phyloP scores from a whole-genome alignment of 2,888 invertebrate species.

The Eucera pruinosa region DNA sequence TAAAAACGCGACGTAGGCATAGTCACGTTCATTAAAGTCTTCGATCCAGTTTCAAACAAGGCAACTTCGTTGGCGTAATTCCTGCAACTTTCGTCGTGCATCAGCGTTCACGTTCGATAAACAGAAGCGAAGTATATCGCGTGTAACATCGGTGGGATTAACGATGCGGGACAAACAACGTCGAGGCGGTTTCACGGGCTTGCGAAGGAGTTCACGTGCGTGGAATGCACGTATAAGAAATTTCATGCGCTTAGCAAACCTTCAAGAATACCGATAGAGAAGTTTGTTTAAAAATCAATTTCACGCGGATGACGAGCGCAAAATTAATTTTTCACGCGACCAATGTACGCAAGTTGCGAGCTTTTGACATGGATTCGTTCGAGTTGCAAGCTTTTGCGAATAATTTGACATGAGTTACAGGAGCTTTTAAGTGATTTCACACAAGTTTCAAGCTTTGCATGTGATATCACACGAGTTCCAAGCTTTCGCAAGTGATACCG shows the following conservation, averaged over 20 bases:
- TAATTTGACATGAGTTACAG: neutral
- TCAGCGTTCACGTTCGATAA: conserved; percentile 11
- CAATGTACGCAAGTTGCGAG: neutral
- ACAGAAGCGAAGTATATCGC: neutral
- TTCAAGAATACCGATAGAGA: too few relatives aligned
- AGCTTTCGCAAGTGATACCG: too few relatives aligned
- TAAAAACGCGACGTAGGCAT: neutral
- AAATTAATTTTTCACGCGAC: too few relatives aligned
- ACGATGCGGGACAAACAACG: conserved; percentile 18
- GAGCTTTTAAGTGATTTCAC: neutral
- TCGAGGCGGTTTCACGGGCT: conserved; percentile 14
- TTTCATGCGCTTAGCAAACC: neutral
- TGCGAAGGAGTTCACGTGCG: neutral
- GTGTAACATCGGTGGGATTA: conserved; percentile 11
- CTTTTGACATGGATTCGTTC: too few relatives aligned
- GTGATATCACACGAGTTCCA: neutral
- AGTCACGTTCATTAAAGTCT: neutral
- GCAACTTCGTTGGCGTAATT: conserved; percentile 8
- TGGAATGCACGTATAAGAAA: neutral
- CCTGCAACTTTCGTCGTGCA: conserved; percentile 8
- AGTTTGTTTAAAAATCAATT: neutral
- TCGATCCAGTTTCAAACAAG: neutral
- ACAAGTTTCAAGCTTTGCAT: neutral
- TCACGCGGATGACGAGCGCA: neutral
- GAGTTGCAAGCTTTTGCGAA: neutral